Evolutionary conservation across 2,888 invertebrate species (phyloP), one percentile per base, ranked within the genome.

Genomic region (Anorthoa munda): DNA sequence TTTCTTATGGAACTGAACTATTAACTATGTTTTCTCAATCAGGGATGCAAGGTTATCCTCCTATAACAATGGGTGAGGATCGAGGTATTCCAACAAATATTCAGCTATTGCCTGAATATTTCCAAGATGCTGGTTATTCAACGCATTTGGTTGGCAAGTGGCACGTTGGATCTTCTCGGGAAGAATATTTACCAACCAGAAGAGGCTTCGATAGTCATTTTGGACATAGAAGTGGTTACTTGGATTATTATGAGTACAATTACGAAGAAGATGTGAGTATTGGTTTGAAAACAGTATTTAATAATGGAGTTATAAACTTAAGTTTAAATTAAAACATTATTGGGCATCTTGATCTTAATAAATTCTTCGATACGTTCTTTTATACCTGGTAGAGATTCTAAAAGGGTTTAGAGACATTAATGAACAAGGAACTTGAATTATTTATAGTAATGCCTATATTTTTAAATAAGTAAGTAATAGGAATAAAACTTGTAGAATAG

Each of bases 131-230:
- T 70, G 98, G 98, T 13, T 99, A 98, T 91, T 93, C 94, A 31
- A 98, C 98, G 0, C 97, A 98, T 90, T 97, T 98, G 55, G 97
- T 98, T 18, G 98, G 98, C 18, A 98, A 98, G 95, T 98, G 98
- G 98, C 97, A 97, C 87, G 94, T 98, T 68, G 98, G 98, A 2
- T 89, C 90, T 69, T 92, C 95, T 3, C 95, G 95, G 4, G 85
- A 87, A 66, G 93, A 96, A 79, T 97, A 97, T 89, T 97, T 98
- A 11, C 98, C 98, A 1, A 97, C 97, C 0, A 94, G 94, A 77
- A 96, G 98, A 51, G 98, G 98, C 5, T 99, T 98, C 90, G 98
- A 98, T 87, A 97, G 97, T 46, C 98, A 98, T 91, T 98, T 97
- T 89, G 99, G 99, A 2, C 99, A 98, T 90, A 98, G 98, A 96